Evolutionary conservation across 2,113 vertebrate species (phyloP).

Genomic region (Cavia porcellus): DNA sequence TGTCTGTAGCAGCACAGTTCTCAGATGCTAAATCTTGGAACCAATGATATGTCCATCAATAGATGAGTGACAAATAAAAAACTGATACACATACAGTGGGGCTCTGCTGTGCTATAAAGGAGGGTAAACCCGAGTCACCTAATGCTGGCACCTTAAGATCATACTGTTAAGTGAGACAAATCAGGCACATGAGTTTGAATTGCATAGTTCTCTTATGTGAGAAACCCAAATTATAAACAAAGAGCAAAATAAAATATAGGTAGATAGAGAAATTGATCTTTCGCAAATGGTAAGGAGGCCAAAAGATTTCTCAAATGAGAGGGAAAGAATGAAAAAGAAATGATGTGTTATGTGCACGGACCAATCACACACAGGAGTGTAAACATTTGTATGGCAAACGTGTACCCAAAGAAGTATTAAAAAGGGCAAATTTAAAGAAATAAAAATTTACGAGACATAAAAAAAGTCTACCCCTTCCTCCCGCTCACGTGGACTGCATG

Average conservation of each 20-base stretch:
- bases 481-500: neutral
- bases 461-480: neutral
- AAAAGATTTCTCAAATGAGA: neutral
- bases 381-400: neutral
- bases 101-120: neutral
- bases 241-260: neutral
- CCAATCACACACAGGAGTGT: neutral
- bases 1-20: neutral
- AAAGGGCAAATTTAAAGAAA: neutral
- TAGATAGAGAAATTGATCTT: neutral
- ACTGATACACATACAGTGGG: neutral
- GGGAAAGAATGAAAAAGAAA: neutral
- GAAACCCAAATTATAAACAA: neutral
- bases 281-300: neutral
- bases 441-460: neutral
- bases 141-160: neutral
- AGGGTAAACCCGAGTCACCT: neutral
- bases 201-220: neutral
- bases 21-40: neutral
- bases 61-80: neutral
- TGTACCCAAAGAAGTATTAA: neutral
- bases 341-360: rapidly evolving
- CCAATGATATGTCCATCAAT: neutral
- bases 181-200: neutral
- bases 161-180: neutral